Evolutionary conservation across 2,888 invertebrate species (phyloP).

Genomic region (Melanostoma mellinum): DNA sequence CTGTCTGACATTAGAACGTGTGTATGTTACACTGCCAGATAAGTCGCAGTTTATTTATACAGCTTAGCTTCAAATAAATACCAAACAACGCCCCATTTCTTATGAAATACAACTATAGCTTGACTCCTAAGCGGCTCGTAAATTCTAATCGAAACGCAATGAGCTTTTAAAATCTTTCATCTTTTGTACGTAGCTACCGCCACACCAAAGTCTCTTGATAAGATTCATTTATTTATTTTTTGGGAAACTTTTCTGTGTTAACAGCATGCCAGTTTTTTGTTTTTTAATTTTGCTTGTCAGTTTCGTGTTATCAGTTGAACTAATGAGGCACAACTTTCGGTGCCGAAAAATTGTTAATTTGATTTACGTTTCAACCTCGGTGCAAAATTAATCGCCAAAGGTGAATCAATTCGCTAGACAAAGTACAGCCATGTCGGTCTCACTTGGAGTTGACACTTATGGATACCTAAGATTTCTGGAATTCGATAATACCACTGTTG

Average conservation of each 20-base stretch:
- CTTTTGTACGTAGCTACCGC: not conserved
- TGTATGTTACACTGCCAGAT: too few species aligned
- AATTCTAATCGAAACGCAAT: not conserved
- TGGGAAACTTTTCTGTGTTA: constrained; percentile 13
- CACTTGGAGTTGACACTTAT: constrained; percentile 38
- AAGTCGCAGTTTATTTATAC: too few species aligned
- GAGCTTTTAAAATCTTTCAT: constrained; percentile 23
- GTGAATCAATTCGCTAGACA: constrained; percentile 35
- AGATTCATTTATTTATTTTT: not conserved
- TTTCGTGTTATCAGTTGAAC: constrained; percentile 51
- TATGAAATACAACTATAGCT: too few species aligned
- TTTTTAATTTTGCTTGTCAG: constrained; percentile 39
- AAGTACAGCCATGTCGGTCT: constrained; percentile 52
- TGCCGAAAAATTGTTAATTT: too few species aligned
- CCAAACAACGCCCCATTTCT: too few species aligned
- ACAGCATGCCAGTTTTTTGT: constrained; percentile 24
- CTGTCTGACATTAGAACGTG: too few species aligned
- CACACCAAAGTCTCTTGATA: constrained; percentile 33
- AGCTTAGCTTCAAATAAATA: too few species aligned
- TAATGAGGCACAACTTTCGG: constrained; percentile 33
- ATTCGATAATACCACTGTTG: constrained; percentile 54
- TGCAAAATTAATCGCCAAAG: constrained; percentile 2
- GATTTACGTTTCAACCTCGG: not conserved
- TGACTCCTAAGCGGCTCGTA: too few species aligned
- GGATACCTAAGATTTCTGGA: constrained; percentile 54